These are phyloP conservation scores for Cryptoblepharus egeriae DNA, from an alignment of 2,797 vertebrate genomes.

Conservation along the genomic window DNA sequence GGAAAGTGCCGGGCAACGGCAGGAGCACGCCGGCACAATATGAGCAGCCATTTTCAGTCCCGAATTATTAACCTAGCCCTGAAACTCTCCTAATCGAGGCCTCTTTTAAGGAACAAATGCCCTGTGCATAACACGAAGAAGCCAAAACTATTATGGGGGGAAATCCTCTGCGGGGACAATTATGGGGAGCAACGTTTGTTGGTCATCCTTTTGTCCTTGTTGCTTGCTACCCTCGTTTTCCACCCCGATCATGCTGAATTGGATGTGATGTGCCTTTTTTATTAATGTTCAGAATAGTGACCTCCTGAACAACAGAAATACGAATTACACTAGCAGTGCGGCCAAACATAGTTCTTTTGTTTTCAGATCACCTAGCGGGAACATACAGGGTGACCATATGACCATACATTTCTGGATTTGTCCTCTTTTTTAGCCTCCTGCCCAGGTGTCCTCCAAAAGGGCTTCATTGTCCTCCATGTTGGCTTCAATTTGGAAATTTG, in stretches of 20 bases:
- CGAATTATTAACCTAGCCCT: constrained; percentile 81
- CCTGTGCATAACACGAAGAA: constrained; percentile 80
- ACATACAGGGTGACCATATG: no score
- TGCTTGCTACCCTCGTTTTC: constrained; percentile 72
- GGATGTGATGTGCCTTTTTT: constrained; percentile 68
- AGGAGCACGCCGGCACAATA: constrained; percentile 76
- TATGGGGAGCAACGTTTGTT: constrained; percentile 74
- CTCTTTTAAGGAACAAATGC: constrained; percentile 81
- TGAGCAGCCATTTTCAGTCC: constrained; percentile 80
- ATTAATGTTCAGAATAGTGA: constrained; percentile 46
- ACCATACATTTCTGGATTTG: no score
- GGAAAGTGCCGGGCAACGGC: constrained; percentile 78
- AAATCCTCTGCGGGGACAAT: constrained; percentile 77
- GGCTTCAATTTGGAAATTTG: no score
- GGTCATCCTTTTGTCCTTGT: constrained; percentile 74
- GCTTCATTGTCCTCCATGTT: no score
- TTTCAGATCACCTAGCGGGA: neutral
- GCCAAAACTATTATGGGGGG: constrained; percentile 74
- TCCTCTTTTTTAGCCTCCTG: no score
- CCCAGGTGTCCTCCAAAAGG: no score
- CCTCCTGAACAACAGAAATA: constrained; percentile 62
- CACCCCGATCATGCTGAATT: constrained; percentile 72
- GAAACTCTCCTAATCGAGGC: constrained; percentile 80
- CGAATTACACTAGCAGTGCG: neutral
- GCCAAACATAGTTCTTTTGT: neutral